A percentile compares a stretch with the other conserved stretches of the same genome.
These are phyloP conservation scores for Melanerpes formicivorus DNA, from an alignment of 2,113 vertebrate genomes.

Conservation along the genomic window DNA sequence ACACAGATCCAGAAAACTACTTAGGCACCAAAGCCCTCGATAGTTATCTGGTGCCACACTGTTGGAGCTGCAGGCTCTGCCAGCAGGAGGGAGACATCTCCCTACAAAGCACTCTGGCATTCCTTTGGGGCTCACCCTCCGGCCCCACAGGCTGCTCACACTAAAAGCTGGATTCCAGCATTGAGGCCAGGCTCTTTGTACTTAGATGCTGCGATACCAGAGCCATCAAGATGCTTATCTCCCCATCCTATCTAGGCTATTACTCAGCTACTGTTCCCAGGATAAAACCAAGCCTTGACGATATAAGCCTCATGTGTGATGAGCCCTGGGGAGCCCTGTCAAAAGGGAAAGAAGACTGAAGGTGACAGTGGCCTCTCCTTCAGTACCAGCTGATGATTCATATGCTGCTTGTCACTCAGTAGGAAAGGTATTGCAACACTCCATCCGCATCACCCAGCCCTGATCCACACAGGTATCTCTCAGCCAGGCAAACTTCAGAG, in stretches of 20 bases:
- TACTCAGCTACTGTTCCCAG: background rate
- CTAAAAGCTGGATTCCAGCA: background rate
- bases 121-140: background rate
- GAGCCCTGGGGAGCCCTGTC: constrained; percentile 46
- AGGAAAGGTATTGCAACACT: constrained; percentile 6
- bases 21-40: background rate
- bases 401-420: constrained; percentile 36
- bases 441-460: background rate
- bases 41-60: background rate
- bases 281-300: background rate
- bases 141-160: background rate
- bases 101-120: background rate
- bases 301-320: background rate
- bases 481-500: background rate
- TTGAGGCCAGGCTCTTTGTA: background rate
- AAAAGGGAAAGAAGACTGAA: background rate
- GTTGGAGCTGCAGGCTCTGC: background rate
- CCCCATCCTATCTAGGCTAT: background rate
- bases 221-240: constrained; percentile 14
- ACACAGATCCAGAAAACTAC: background rate
- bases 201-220: background rate
- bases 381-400: constrained; percentile 44
- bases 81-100: background rate
- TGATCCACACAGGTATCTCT: constrained; percentile 20
- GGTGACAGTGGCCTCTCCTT: background rate